phyloP scores from a whole-genome alignment of 2,113 vertebrate species.

The Rhizomys pruinosus region DNA sequence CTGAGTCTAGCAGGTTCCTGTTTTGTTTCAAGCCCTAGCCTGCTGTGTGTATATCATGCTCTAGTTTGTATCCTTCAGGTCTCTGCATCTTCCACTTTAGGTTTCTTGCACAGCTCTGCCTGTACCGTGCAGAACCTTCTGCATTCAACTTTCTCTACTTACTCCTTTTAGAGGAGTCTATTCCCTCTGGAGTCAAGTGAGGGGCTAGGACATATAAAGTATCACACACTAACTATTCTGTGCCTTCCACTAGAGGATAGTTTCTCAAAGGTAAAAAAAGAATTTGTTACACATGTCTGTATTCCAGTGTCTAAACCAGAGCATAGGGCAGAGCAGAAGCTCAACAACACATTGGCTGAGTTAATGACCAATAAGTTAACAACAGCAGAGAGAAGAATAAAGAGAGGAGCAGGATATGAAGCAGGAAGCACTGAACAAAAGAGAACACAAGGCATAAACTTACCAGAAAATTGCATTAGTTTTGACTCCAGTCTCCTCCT shows the following conservation, averaged over 20 bases:
- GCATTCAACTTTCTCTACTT: not conserved
- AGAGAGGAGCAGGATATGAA: not conserved
- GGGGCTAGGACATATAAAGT: accelerated
- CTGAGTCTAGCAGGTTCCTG: not conserved
- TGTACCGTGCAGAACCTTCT: no score
- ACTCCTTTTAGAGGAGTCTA: no score
- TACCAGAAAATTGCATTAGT: not conserved
- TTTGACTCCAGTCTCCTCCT: not conserved
- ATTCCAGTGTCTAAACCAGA: not conserved
- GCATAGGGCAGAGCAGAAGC: not conserved
- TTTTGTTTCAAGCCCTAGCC: no score
- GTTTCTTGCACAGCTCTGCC: not conserved
- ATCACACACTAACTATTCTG: not conserved
- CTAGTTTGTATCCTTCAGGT: no score
- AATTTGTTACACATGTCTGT: not conserved
- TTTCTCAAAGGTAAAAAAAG: not conserved
- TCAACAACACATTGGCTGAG: not conserved
- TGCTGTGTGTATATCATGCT: no score
- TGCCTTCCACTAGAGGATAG: not conserved
- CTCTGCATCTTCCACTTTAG: not conserved
- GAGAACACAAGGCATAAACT: not conserved
- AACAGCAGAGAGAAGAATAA: not conserved
- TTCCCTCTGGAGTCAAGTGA: not conserved
- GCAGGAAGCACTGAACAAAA: not conserved
- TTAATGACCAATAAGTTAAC: not conserved